Evolutionary conservation across 2,797 vertebrate species (phyloP).

Genomic region (Todus mexicanus): DNA sequence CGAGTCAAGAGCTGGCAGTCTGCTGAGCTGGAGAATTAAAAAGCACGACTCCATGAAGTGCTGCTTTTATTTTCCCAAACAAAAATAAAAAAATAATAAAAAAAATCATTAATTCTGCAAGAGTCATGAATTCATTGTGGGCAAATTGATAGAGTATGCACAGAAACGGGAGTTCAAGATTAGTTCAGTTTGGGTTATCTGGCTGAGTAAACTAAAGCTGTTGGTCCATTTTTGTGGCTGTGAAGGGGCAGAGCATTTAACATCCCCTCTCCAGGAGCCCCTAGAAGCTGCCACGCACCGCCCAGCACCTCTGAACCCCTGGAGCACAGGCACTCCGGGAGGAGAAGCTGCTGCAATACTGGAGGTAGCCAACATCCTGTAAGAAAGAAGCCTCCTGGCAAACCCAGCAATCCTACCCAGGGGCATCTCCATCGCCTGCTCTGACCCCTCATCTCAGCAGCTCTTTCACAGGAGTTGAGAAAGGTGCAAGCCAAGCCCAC

Average conservation of each 20-base stretch:
- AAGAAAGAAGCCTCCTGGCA: background rate
- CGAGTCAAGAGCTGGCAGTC: background rate
- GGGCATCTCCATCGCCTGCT: background rate
- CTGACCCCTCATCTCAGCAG: background rate
- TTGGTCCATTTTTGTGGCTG: background rate
- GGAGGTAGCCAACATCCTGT: background rate
- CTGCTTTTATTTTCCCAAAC: background rate
- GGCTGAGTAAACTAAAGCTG: background rate
- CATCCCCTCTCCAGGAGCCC: background rate
- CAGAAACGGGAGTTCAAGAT: background rate
- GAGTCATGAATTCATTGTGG: slow-evolving; percentile 7
- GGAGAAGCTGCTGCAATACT: background rate
- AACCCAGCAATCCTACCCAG: no score
- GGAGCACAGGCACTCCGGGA: accelerated
- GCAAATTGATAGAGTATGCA: background rate
- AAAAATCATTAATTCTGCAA: background rate
- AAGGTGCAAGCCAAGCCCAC: background rate
- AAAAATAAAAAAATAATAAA: background rate
- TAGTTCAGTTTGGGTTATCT: background rate
- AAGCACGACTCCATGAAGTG: background rate
- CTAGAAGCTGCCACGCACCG: background rate
- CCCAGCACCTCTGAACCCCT: background rate
- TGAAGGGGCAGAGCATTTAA: background rate
- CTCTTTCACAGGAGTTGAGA: background rate
- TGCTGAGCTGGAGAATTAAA: background rate